Base-by-base conservation (phyloP, 2,888 invertebrate species). In the Drosophila prolongata region DNA sequence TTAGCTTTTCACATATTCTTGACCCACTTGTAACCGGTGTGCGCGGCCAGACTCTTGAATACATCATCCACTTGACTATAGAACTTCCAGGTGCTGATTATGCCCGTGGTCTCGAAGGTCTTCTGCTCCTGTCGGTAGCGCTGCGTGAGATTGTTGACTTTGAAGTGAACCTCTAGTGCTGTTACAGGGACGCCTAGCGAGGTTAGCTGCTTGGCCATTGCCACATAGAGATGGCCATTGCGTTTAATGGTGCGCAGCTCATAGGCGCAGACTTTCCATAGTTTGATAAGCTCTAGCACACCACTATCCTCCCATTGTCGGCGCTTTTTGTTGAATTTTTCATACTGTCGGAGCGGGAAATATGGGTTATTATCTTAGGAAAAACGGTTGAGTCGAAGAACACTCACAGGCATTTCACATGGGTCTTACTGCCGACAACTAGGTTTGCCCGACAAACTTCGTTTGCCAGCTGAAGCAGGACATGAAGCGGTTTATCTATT, bases 271-370 rank as follows among this genome's bases (percentile, higher is more conserved):
- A 91, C 91, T 91, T 91, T 91, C 91, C 91, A 91, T 89, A 91
- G 85, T 87, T 91, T 91, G 71, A 91, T 91, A 75, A 91, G 81
- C 77, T 91, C 91, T 77, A 91, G 81, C 70, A 91, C 91, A 78
- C 91, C 91, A 78, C 89, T 91, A 89, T 91, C 91, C 91, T 91
- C 91, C 91, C 91, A 91, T 89, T 91, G 91, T 83, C 91, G 90
- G 75, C 91, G 91, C 88, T 91, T 91, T 90, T 91, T 91, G 78
- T 91, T 91, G 90, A 91, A 91, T 89, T 91, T 91, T 91, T 91
- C 91, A 91, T 91, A 91, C 90, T 90, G 37, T 0, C 27, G 6
- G 11, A 3, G 13, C 1, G 1, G 6, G 10, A 3, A 1, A 35
- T 13, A 11, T 49, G 10, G 13, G 6, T n/a, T 9, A 27, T 24